phyloP scores from a whole-genome alignment of 2,797 vertebrate genomes.

The Fistularia commersonii region DNA sequence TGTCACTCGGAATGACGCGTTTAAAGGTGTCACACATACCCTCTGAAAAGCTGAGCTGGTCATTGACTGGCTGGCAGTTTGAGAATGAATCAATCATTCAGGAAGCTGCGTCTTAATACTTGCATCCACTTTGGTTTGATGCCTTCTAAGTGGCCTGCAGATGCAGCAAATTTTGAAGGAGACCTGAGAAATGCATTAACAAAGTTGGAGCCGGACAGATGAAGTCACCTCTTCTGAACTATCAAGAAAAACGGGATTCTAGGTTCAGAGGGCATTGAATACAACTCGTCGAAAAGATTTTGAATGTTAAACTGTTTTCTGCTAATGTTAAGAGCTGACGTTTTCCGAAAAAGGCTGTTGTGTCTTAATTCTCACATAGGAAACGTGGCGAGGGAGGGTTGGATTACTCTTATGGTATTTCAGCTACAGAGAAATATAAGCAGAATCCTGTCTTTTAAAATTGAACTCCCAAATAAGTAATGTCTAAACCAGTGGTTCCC shows the following conservation, averaged over 20 bases:
- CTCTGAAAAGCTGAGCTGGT: conserved; percentile 27
- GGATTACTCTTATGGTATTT: no score
- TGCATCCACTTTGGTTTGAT: conserved; percentile 31
- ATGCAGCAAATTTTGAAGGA: conserved; percentile 40
- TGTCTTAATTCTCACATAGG: no score
- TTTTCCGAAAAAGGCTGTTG: neutral
- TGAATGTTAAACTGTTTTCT: conserved; percentile 17
- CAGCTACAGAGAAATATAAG: no score
- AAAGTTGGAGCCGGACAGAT: conserved; percentile 13
- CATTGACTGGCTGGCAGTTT: conserved; percentile 41
- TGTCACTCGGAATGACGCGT: conserved; percentile 8
- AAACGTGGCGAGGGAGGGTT: no score
- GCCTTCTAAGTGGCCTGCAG: conserved; percentile 30
- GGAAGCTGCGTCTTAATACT: conserved; percentile 36
- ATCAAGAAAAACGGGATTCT: conserved; percentile 30
- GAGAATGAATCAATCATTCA: conserved; percentile 57
- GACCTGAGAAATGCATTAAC: conserved; percentile 27
- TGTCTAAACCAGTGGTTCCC: no score
- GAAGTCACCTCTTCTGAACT: conserved; percentile 5
- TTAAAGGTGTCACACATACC: conserved; percentile 29
- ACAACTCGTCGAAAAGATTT: conserved; percentile 11
- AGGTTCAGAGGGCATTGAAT: conserved; percentile 30
- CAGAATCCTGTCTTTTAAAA: no score
- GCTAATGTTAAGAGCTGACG: conserved; percentile 9
- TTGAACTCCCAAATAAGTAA: no score